Evolutionary conservation across 2,797 vertebrate genomes (phyloP).

Genomic region (Apogon hyalosoma): DNA sequence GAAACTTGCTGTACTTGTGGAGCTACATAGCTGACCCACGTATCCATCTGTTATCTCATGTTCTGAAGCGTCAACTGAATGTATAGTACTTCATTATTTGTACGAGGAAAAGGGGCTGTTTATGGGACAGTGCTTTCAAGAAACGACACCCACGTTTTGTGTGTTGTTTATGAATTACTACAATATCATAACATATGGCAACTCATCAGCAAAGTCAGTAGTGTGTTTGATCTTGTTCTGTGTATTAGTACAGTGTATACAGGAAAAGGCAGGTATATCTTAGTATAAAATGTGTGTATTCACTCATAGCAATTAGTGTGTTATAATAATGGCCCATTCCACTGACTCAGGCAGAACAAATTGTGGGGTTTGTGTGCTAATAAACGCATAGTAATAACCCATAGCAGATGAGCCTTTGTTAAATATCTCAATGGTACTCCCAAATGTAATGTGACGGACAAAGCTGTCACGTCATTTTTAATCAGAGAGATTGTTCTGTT

Average conservation of each 20-base stretch:
- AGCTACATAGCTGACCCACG: neutral
- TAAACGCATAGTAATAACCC: too few relatives aligned
- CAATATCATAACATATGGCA: neutral
- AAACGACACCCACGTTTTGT: neutral
- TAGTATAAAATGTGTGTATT: neutral
- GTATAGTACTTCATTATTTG: too few relatives aligned
- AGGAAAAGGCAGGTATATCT: too few relatives aligned
- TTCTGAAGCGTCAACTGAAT: too few relatives aligned
- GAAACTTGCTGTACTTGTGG: neutral
- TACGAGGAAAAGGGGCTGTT: too few relatives aligned
- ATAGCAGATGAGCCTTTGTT: too few relatives aligned
- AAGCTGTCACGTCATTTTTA: neutral
- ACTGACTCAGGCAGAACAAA: neutral
- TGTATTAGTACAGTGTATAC: neutral
- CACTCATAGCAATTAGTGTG: neutral
- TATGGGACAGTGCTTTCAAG: too few relatives aligned
- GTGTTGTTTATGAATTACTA: neutral
- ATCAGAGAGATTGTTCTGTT: conserved; percentile 17
- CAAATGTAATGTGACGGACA: neutral
- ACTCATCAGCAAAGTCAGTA: neutral
- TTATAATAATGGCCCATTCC: too few relatives aligned
- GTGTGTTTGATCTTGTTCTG: neutral
- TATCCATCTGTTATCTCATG: too few relatives aligned
- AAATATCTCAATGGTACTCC: neutral
- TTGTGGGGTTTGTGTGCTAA: too few relatives aligned